phyloP scores from a whole-genome alignment of 2,888 invertebrate genomes.

The Cepaea hortensis region DNA sequence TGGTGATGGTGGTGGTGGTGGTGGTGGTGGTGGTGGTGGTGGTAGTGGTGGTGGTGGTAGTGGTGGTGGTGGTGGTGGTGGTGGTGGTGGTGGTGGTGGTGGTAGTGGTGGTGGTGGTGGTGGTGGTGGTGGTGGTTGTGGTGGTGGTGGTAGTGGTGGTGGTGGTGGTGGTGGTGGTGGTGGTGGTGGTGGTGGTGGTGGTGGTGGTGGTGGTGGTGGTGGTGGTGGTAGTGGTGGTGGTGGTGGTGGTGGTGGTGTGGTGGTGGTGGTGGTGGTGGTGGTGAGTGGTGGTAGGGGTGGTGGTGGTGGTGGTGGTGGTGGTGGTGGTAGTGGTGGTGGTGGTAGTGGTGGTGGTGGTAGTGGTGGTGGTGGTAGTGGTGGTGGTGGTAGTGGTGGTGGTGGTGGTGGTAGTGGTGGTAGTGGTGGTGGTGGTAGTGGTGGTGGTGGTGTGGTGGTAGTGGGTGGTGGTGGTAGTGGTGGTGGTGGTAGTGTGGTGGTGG shows the following conservation, averaged over 20 bases:
- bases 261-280: too few relatives aligned
- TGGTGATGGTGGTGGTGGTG: background rate
- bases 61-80: too few relatives aligned
- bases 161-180: background rate
- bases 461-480: background rate
- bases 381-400: too few relatives aligned
- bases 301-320: too few relatives aligned
- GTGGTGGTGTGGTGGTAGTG: too few relatives aligned
- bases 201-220: background rate
- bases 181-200: background rate
- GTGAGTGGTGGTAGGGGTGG: too few relatives aligned
- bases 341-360: too few relatives aligned
- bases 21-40: background rate
- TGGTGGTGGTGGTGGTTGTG: too few relatives aligned
- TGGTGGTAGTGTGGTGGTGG: conserved; percentile 18
- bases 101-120: too few relatives aligned
- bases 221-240: background rate
- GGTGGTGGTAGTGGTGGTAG: background rate
- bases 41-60: background rate
- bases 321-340: background rate
- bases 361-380: too few relatives aligned
- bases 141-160: background rate
- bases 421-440: too few relatives aligned
- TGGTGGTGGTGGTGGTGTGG: background rate
- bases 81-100: too few relatives aligned